Evolutionary conservation across 2,113 vertebrate genomes (phyloP), one percentile per base, ranked within the genome.

Genomic region (Nibea coibor): DNA sequence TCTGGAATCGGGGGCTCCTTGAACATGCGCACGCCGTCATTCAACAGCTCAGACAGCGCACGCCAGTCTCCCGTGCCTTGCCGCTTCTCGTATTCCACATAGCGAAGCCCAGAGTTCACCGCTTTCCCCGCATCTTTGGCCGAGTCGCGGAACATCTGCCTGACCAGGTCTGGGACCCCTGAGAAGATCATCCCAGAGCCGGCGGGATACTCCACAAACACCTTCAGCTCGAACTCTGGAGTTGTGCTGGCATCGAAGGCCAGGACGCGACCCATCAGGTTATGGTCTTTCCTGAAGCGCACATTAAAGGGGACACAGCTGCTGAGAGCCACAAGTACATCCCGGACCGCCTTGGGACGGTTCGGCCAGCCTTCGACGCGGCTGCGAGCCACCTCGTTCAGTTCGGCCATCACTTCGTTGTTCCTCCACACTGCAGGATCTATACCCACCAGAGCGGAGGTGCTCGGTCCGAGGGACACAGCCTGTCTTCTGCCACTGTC

Each of bases 211-310:
- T 98, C 97, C 1, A 94, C 93, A 26, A 97, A 97, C 31, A 98
- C 94, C 93, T 95, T 96, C 26, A 97, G 88, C 91, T 97, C 96
- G 14, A 95, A 96, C 78, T 97, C 96, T 0, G 94, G 93, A 14
- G 92, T 93, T 0, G 95, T 86, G 48, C 92, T 94, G 0, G 94
- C 96, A 2, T 97, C 97, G 0, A 97, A 97, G n/a, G 96, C 97
- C 31, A 97, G 94, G 5, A 97, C 93, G 0, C 97, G 93, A 0
- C 96, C 97, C 79, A 96, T 83, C 77, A 97, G 86, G 7, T 93
- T 91, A 15, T 97, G 97, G 86, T 97, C 97, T 90, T 97, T 97
- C 89, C 97, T 96, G 92, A 97, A 97, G 77, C 97, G 96, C 19
- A 98, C 95, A 0, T 95, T 96, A 70, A 97, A 97, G 12, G 97